Base-by-base conservation (phyloP, 2,797 vertebrate genomes). In the Rhinophrynus dorsalis region DNA sequence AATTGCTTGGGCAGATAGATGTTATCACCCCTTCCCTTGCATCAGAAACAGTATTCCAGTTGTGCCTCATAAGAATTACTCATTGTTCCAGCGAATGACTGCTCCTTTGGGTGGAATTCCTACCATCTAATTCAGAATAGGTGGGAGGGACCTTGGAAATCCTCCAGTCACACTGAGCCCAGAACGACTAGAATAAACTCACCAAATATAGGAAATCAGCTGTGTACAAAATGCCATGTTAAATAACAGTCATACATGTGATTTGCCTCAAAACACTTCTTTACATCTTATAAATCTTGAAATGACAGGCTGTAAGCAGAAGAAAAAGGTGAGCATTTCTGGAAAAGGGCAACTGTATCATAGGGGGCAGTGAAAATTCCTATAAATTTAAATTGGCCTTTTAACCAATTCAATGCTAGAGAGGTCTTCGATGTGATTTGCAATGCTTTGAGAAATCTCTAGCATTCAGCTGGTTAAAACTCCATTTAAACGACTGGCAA, bases 61-160 rank as follows among this genome's bases (percentile, higher is more conserved):
- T 90, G 86, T 88, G 86, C 83, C 85, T 85, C 66, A 6, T 65
- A 87, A 92, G 89, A 93, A 92, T 89, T 81, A 76, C 69, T 86
- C 84, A 92, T 92, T 93, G 89, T 93, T 90, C 83, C 80, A 0
- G 5, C 71, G 83, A 74, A 74, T 74, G 76, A 64, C 83, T 85
- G 83, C 82, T 88, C 81, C 81, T 86, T 82, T 81, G 84, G 88
- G 89, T 89, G 87, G 88, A 85, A 86, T 90, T 78, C 83, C 73
- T 83, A 80, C 85, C 83, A 88, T 86, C 78, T 83, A 79, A 62
- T 74, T 76, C 79, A 85, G 78, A 82, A 77, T 80, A 89, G 78
- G 87, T 85, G 83, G 89, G 90, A 84, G 83, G 85, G 76, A 59
- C 63, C 78, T 79, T 80, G 84, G 84, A 82, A 67, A 64, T 69